Evolutionary conservation across 2,888 invertebrate genomes (phyloP).

Genomic region (Mesoligia furuncula): DNA sequence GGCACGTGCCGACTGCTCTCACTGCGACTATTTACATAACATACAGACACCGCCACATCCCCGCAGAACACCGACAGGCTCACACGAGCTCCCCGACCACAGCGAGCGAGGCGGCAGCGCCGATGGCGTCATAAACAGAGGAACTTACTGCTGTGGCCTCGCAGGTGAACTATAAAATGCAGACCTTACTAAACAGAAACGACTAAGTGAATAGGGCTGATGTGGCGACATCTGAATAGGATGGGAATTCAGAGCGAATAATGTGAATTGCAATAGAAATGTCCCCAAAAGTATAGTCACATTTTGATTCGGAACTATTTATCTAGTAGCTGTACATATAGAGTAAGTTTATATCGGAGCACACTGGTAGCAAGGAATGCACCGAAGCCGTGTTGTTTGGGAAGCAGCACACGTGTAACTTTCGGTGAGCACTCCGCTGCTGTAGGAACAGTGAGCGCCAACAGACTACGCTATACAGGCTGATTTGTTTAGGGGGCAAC

Average conservation of each 20-base stretch:
- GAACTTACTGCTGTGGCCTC: not conserved
- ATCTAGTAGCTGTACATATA: not conserved
- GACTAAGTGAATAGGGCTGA: not conserved
- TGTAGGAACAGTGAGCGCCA: not conserved
- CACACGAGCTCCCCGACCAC: not conserved
- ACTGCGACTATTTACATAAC: not conserved
- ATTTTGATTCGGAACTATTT: not conserved
- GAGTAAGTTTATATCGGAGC: too few species aligned
- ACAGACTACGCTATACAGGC: not conserved
- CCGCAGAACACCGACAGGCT: not conserved
- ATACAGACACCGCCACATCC: not conserved
- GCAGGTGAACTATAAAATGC: too few species aligned
- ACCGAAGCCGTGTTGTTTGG: not conserved
- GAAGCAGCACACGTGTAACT: not conserved
- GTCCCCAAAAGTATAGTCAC: not conserved
- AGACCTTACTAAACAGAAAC: not conserved
- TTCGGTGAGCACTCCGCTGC: not conserved
- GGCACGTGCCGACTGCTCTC: not conserved
- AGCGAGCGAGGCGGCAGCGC: not conserved
- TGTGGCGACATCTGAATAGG: not conserved
- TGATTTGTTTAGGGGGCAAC: not conserved
- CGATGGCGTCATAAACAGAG: not conserved
- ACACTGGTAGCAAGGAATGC: not conserved
- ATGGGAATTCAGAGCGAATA: not conserved
- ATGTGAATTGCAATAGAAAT: not conserved